Conservation (phyloP, 2,113 vertebrate genomes). For the Boleophthalmus pectinirostris region DNA sequence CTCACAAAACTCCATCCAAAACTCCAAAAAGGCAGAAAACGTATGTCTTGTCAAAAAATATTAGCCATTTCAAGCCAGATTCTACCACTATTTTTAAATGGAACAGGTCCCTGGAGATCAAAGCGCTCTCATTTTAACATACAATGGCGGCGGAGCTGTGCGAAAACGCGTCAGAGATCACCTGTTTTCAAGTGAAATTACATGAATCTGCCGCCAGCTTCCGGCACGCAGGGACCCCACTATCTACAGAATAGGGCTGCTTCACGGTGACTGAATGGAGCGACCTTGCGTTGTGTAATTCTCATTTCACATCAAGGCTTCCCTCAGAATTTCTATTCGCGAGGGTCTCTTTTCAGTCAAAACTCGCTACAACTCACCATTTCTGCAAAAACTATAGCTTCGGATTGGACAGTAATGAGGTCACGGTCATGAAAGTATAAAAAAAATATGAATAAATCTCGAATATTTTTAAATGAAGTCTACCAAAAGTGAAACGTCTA, state of each 20-base stretch:
- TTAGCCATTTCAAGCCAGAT: background rate
- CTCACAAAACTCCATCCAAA: too few species aligned
- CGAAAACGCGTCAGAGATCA: background rate
- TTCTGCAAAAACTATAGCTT: background rate
- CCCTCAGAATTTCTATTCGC: background rate
- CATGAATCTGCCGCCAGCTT: background rate
- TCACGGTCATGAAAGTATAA: background rate
- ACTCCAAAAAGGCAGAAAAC: background rate
- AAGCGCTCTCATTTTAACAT: background rate
- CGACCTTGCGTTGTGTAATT: background rate
- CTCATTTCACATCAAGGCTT: slow-evolving; percentile 8
- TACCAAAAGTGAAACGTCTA: background rate
- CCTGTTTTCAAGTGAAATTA: background rate
- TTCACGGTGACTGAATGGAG: background rate
- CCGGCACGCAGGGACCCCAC: background rate
- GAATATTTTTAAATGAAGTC: background rate
- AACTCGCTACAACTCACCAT: background rate
- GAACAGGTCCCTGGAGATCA: background rate
- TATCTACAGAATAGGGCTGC: background rate
- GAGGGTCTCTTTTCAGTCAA: background rate
- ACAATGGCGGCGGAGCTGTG: background rate
- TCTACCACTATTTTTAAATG: background rate
- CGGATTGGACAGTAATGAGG: background rate
- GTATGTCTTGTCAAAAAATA: background rate
- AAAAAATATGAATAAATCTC: background rate